Percentiles rank a stretch among this genome's conserved stretches.
These are phyloP conservation scores for Peromyscus californicus DNA, from an alignment of 2,113 vertebrate species.

Conservation along the genomic window DNA sequence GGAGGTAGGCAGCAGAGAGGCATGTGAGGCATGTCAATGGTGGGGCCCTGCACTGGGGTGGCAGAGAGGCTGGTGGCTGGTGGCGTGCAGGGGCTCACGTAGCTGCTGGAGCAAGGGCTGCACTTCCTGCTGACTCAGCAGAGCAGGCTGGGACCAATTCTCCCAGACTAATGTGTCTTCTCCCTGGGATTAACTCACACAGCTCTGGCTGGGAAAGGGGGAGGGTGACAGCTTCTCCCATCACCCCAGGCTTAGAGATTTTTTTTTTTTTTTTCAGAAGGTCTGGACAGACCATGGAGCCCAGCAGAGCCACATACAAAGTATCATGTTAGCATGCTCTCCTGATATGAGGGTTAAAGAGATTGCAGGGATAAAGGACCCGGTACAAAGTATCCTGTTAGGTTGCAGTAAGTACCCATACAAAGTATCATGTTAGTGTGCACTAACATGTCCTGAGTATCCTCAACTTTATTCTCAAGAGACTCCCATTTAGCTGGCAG, in stretches of 20 bases:
- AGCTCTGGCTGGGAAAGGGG: constrained; percentile 64
- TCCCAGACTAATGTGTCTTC: constrained; percentile 69
- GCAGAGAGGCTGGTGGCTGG: neutral
- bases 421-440: too few relatives aligned
- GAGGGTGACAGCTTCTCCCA: neutral
- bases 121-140: constrained; percentile 79
- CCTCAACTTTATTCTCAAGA: neutral
- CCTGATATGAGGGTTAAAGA: too few relatives aligned
- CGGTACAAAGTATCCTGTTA: too few relatives aligned
- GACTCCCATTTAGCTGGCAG: neutral
- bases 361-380: too few relatives aligned
- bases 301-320: neutral
- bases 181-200: constrained; percentile 70
- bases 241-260: neutral
- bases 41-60: neutral
- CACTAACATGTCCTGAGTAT: neutral
- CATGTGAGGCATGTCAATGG: constrained; percentile 3
- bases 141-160: constrained; percentile 81
- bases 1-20: constrained; percentile 42
- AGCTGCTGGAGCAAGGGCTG: constrained; percentile 69
- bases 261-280: neutral
- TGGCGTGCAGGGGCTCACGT: constrained; percentile 81
- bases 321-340: too few relatives aligned
- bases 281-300: neutral
- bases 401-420: too few relatives aligned